Evolutionary conservation across 2,888 invertebrate species (phyloP).

Genomic region (Lymantria dispar): DNA sequence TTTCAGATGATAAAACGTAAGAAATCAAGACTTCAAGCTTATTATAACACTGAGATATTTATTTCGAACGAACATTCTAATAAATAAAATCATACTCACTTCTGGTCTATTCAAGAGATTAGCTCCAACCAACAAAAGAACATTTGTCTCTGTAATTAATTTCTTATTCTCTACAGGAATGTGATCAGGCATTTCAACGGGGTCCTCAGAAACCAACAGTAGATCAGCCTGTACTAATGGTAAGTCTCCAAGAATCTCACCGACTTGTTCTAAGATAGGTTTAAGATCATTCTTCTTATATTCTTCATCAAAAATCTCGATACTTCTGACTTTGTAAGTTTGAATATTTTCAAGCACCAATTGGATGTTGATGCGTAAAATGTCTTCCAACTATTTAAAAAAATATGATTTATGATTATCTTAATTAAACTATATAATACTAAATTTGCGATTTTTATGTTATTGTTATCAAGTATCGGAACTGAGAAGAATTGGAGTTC

Average conservation of each 20-base stretch:
- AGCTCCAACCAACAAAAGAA: conserved; percentile 76
- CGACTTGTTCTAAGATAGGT: conserved; percentile 80
- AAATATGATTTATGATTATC: too few relatives aligned
- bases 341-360: conserved; percentile 87
- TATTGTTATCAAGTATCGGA: too few relatives aligned
- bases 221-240: conserved; percentile 87
- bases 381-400: conserved; percentile 64
- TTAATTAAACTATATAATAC: too few relatives aligned
- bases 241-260: conserved; percentile 84
- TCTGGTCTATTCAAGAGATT: conserved; percentile 75
- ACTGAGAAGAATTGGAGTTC: too few relatives aligned
- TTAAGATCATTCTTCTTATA: conserved; percentile 71
- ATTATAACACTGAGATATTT: too few relatives aligned
- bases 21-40: too few relatives aligned
- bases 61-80: too few relatives aligned
- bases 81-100: conserved; percentile 42
- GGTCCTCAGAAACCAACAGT: conserved; percentile 77
- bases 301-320: conserved; percentile 79
- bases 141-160: conserved; percentile 75
- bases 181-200: conserved; percentile 67
- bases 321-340: conserved; percentile 82
- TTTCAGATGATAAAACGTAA: too few relatives aligned
- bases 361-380: conserved; percentile 85
- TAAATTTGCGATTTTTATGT: too few relatives aligned
- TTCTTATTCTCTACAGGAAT: conserved; percentile 85